Base-by-base conservation (phyloP, 37 sponge, comb jelly and placozoan genomes). In the Oopsacas minuta region DNA sequence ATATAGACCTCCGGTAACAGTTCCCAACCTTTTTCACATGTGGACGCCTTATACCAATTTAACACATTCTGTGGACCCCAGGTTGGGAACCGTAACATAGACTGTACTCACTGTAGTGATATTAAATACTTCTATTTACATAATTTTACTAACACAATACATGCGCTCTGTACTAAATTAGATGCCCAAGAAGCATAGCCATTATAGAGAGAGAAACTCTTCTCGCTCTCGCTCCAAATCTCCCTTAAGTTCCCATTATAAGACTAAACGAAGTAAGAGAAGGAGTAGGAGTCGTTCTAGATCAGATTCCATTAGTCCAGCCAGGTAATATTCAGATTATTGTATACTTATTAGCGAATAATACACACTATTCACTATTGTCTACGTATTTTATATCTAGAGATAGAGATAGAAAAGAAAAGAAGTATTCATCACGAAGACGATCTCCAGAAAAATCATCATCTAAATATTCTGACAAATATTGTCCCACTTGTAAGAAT, bases 401-500 rank as follows among this genome's bases (percentile, higher is more conserved):
- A 15, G 8, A 7, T 3, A 61, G 75, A n/a, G 30, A n/a, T n/a
- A 10, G 75, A 12, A 61, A 61, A 12, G 75, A 61, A n/a, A 61
- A n/a, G 75, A 61, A 61, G 28, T 61, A 61, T 12, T 34, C 22
- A 10, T 61, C 75, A 12, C 20, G 75, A 3, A 61, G 30, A n/a
- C 7, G 75, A 61, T 61, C 75, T 61, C 75, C 75, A 61, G 75
- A 61, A 12, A 61, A 61, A 12, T 32, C 22, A 25, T 61, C 75
- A 20, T 3, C 22, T 20, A 3, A 61, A 61, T 25, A 61, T 25
- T 5, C 7, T 12, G 22, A 10, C 7, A 3, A 20, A 3, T 12
- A 61, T 61, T 61, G 75, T 61, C 30, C 75, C 17, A 61, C 7
- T n/a, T 61, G 75, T 34, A 61, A 61, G 75, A 61, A 61, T 61